phyloP scores from a whole-genome alignment of 2,797 vertebrate genomes.

The Aplochiton taeniatus region DNA sequence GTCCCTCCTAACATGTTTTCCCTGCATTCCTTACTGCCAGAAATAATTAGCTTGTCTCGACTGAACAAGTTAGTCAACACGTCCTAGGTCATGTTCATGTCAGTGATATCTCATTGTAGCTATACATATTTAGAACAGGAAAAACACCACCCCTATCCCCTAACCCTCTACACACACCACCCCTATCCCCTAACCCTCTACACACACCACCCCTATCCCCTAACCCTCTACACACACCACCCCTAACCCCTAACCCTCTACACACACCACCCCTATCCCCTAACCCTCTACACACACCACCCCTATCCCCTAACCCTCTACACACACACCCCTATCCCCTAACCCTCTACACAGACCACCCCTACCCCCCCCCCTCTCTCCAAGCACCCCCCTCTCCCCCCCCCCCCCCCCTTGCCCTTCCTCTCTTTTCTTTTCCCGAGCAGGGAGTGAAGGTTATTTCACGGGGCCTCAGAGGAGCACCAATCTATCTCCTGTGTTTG shows the following conservation, averaged over 20 bases:
- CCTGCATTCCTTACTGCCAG: slow-evolving; percentile 62
- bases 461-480: slow-evolving; percentile 80
- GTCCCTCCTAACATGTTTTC: slow-evolving; percentile 18
- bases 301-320: slow-evolving; percentile 76
- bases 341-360: slow-evolving; percentile 13
- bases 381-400: slow-evolving; percentile 14
- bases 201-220: slow-evolving; percentile 66
- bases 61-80: slow-evolving; percentile 54
- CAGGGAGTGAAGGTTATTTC: slow-evolving; percentile 87
- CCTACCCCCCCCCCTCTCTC: slow-evolving; percentile 3
- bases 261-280: slow-evolving; percentile 12
- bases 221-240: slow-evolving; percentile 85
- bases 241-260: slow-evolving; percentile 17
- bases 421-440: slow-evolving; percentile 69
- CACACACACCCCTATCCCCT: slow-evolving; percentile 40
- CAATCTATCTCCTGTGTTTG: slow-evolving; percentile 89
- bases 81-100: background rate
- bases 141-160: no score
- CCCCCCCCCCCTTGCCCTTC: slow-evolving; percentile 3
- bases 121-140: background rate
- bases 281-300: slow-evolving; percentile 3
- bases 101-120: no score
- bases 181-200: slow-evolving; percentile 63
- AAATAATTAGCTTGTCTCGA: slow-evolving; percentile 64
- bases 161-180: slow-evolving; percentile 11